Base-by-base conservation (phyloP, 2,888 invertebrate species). In the Drosophila anomelani region DNA sequence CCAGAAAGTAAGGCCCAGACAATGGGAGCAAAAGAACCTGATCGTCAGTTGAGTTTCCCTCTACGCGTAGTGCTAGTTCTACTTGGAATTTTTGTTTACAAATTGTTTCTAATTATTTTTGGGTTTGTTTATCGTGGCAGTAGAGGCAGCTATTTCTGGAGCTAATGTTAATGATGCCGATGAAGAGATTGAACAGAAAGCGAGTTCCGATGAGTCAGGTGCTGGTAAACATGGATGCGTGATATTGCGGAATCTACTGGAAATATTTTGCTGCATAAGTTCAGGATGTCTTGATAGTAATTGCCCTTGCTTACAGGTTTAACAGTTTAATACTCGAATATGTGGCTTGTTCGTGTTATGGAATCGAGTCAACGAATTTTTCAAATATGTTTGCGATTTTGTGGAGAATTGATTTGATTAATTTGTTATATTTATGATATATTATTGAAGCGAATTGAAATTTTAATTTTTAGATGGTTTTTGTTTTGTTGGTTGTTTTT, bases 271-370 rank as follows among this genome's bases (percentile, higher is more conserved):
- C 54, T 62, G 68, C 43, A 56, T 54, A 68, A 59, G 26, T 54
- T 55, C 34, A 55, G 64, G 66, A 57, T 57, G 53, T 41, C 17
- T 59, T 53, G 26, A 20, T 55, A 32, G 29, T 58, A 64, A 71
- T 72, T 62, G 53, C 75, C 72, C 58, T 51, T 76, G 78, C 88
- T 88, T 82, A 86, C 81, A 84, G 62, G 71, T 88, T 88, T 78
- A 84, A 84, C 88, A 84, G 86, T 85, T 80, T 82, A 82, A 88
- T 80, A 85, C 72, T 83, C 72, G 69, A 62, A 57, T 70, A 51
- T 70, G 58, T 60, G 51, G 59, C 12, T 46, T 81, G 66, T 67
- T 72, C 75, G 75, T 80, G 58, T 74, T 80, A 63, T 80, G 71
- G 54, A 75, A 79, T 80, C 49, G 51, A 81, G 77, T 85, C 78